Evolutionary conservation across 2,113 vertebrate species (phyloP), one percentile per base, ranked within the genome.

Genomic region (Athene noctua): DNA sequence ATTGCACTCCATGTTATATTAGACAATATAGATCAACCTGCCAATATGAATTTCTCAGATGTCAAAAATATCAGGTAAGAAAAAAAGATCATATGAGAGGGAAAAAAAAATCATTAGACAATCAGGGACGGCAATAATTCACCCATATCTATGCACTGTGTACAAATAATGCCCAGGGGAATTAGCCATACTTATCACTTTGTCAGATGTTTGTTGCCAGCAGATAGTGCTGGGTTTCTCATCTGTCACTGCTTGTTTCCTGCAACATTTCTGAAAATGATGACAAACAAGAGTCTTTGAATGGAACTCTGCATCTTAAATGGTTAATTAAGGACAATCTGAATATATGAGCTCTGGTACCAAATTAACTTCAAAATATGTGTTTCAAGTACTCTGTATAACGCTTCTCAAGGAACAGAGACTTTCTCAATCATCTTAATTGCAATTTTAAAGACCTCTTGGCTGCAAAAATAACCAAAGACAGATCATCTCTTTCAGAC

Each of bases 41-140:
- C 97, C 98, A 98, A 98, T 98, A 98, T 94, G 97, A 98, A 98
- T 98, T 98, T 98, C 94, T 97, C 91, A 93, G 96, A 97, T 96
- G 97, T 97, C 98, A 98, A 97, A 98, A 98, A 97, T 90, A 97
- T 80, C 84, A 81, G 80, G 81, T 96, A 93, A 80, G 72, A 80
- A 96, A 94, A 96, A 96, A 97, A 97, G 94, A 97, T 97, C 87
- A 90, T 96, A 95, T 80, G 96, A 97, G 83, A 70, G 95, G 55
- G 55, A 16, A 34, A 95, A 96, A 80, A 97, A 98, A 98, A 98
- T 98, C 97, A 98, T 98, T 98, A 97, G 96, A 96, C 90, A 94
- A 97, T 97, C 96, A 97, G 97, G 95, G 95, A 97, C 87, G 89
- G 96, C 96, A 97, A 98, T 98, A 98, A 98, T 97, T 98, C 98